Base-by-base conservation (phyloP, 2,113 vertebrate genomes). In the Archilochus colubris region DNA sequence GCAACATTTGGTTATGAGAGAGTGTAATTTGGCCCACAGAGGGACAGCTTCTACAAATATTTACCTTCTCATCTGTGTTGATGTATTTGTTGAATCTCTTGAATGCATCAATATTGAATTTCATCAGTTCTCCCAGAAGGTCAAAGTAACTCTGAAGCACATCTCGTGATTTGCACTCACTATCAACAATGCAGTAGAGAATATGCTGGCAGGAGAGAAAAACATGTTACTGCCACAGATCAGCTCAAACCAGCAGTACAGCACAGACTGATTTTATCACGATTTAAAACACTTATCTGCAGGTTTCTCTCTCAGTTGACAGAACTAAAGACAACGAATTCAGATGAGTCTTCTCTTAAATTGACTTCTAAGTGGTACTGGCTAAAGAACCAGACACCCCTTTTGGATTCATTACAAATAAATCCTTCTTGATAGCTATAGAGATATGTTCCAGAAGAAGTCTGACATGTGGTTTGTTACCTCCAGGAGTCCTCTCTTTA, bases 61-160 rank as follows among this genome's bases (percentile, higher is more conserved):
- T 97, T 96, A 99, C 99, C 99, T 99, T 99, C 92, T 99, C 99
- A 58, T 99, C 99, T 16, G 99, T 99, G 98, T 99, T 99, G 95
- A 99, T 99, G 36, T 99, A 99, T 95, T 99, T 99, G 97, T 99
- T 99, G 97, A 99, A 99, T 96, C 99, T 99, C 97, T 99, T 99
- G 97, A 99, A 99, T 46, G 99, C 99, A 82, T 99, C 99, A 13
- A 99, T 99, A 80, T 99, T 99, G 97, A 99, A 99, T 96, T 99
- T 99, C 99, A 99, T 99, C 82, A 99, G 98, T 80, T 99, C 99
- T 69, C 99, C 99, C 40, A 99, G 98, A 68, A 99, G 98, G 95
- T 99, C 99, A 83, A 99, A 99, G 97, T 99, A 99, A 97, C 99
- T 99, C 98, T 99, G 99, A 11, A 99, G 98, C 82, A 99, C 99